Conservation (phyloP, 2,113 vertebrate species). For the Anoura caudifer region DNA sequence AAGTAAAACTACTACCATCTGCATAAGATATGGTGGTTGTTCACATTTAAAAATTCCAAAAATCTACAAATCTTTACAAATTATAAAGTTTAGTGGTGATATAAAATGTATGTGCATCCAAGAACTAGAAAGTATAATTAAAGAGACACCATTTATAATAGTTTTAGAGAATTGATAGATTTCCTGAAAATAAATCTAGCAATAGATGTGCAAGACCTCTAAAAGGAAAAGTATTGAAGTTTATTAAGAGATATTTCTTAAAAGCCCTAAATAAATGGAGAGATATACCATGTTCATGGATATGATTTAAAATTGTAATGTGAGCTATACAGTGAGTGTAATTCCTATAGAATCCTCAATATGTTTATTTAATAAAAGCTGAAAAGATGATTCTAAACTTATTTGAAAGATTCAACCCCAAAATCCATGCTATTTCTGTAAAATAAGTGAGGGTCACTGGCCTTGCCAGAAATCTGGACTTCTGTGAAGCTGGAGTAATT, state of each 20-base stretch:
- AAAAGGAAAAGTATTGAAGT: neutral
- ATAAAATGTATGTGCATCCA: neutral
- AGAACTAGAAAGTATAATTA: neutral
- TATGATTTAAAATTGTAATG: neutral
- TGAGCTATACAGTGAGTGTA: neutral
- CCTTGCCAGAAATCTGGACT: neutral
- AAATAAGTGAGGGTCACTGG: neutral
- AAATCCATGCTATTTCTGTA: neutral
- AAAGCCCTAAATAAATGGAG: neutral
- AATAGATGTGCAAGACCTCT: neutral
- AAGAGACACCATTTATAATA: neutral
- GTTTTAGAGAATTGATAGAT: neutral
- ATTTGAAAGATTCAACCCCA: neutral
- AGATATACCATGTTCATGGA: neutral
- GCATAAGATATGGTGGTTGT: neutral
- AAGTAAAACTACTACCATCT: neutral
- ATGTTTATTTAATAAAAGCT: neutral
- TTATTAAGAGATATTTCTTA: neutral
- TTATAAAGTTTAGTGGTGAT: neutral
- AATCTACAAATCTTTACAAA: neutral
- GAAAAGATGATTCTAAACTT: neutral
- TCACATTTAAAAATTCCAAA: neutral
- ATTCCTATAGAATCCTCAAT: neutral
- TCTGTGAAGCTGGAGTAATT: neutral
- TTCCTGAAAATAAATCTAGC: neutral